phyloP scores from a whole-genome alignment of 2,888 invertebrate species.

The Brachynemurus nebulosus region DNA sequence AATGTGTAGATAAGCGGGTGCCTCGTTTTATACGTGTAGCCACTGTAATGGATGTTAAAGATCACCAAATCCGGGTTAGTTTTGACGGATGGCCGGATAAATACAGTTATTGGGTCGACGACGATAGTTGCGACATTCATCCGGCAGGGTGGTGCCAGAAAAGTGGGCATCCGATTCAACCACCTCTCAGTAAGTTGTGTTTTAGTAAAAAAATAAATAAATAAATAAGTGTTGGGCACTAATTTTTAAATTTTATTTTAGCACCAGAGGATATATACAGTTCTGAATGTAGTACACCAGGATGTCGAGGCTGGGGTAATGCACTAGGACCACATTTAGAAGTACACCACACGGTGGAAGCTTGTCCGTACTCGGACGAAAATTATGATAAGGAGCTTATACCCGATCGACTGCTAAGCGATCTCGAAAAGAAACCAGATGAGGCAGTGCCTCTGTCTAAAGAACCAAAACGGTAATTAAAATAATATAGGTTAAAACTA shows the following conservation, averaged over 20 bases:
- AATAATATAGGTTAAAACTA: too few relatives aligned
- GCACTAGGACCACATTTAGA: constrained; percentile 61
- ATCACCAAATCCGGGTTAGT: constrained; percentile 61
- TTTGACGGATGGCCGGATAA: constrained; percentile 83
- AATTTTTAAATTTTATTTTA: constrained; percentile 24
- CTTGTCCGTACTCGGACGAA: constrained; percentile 59
- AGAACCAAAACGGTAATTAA: constrained; percentile 26
- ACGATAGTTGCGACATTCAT: constrained; percentile 81
- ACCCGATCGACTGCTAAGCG: constrained; percentile 37
- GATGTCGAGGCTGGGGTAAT: constrained; percentile 86
- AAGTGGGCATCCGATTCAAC: constrained; percentile 75
- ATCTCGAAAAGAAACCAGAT: constrained; percentile 28
- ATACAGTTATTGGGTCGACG: constrained; percentile 80
- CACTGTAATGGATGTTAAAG: constrained; percentile 59
- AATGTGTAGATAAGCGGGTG: constrained; percentile 72
- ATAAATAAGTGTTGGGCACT: neutral
- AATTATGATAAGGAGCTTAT: constrained; percentile 37
- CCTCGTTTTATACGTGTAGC: constrained; percentile 78
- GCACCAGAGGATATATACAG: constrained; percentile 48
- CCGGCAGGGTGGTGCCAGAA: constrained; percentile 85
- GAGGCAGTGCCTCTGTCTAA: constrained; percentile 30
- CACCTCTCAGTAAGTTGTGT: constrained; percentile 54
- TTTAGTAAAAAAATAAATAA: neutral
- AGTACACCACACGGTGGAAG: constrained; percentile 53
- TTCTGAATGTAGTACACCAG: constrained; percentile 66